Evolutionary conservation across 2,888 invertebrate genomes (phyloP), one percentile per base, ranked within the genome.

Genomic region (Leptopilina myrica): DNA sequence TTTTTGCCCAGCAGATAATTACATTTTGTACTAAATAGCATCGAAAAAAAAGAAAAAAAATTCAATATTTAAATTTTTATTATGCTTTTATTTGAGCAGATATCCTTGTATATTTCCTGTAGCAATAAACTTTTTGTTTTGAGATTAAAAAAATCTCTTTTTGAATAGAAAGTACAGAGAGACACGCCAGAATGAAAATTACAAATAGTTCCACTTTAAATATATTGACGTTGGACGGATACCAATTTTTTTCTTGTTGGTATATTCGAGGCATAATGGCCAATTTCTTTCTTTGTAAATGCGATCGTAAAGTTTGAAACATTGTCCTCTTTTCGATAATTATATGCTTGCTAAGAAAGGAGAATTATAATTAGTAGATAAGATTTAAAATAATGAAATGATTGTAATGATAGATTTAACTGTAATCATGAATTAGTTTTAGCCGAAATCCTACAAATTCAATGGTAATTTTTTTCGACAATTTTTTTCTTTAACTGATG

Each of bases 81-180:
- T 62, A 8, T 15, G 20, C 9, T 20, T 62, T 15, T 8, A 62
- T 62, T 62, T 62, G 62, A 62, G 8, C 20, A n/a, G 59, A 59
- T 15, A 59, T 59, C 59, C n/a, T 33, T 33, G 5, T 33, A 33
- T 33, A 33, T 59, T 59, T 59, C 15, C 59, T 59, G 59, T 5
- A 59, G n/a, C 59, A 56, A 56, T 56, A 56, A 59, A 59, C n/a
- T 59, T 59, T 59, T 15, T 59, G 15, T 59, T 59, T 59, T 59
- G 15, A 5, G 7, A 46, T 9, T 2, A 49, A 49, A 49, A 49
- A 49, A 49, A 49, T 49, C 9, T 9, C 15, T 62, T 62, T 62
- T 15, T 62, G 62, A 62, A 62, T 62, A 15, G 20, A 20, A 62
- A 62, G 8, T 3, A 49, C 12, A 11, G 0, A 49, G 11, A 62